Conservation (phyloP, 2,113 vertebrate species). For the Cacatua alba region DNA sequence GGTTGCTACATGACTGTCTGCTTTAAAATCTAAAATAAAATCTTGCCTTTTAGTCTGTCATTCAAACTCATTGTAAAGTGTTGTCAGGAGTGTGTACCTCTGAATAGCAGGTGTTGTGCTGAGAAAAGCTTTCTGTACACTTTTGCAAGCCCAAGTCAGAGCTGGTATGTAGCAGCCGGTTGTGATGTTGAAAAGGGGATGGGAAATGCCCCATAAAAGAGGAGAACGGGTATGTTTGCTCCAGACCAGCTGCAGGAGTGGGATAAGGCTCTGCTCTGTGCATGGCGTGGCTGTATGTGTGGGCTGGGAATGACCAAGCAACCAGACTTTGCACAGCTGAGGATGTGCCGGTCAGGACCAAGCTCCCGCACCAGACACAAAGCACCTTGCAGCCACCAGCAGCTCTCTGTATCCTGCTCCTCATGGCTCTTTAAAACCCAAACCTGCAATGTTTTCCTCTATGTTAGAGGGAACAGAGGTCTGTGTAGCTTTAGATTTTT, state of each 20-base stretch:
- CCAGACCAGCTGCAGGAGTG: background rate
- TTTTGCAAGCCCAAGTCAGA: background rate
- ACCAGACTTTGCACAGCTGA: background rate
- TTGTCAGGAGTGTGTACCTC: background rate
- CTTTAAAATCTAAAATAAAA: constrained; percentile 4
- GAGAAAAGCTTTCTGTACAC: background rate
- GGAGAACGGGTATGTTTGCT: background rate
- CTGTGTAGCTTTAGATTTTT: background rate
- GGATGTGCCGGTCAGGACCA: accelerated
- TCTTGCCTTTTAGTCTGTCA: constrained; percentile 20
- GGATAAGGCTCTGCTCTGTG: background rate
- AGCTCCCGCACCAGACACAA: background rate
- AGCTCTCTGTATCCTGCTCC: background rate
- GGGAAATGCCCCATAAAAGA: background rate
- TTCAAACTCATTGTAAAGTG: background rate
- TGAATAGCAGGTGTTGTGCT: background rate
- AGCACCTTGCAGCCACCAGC: background rate
- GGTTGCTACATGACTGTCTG: background rate
- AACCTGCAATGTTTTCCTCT: background rate
- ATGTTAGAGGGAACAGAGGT: accelerated
- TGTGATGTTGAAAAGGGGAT: background rate
- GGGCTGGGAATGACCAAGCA: background rate
- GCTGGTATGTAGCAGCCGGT: background rate
- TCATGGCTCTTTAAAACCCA: background rate
- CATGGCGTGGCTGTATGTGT: background rate